Percentiles rank a stretch among this genome's conserved stretches.
Evolutionary conservation across 2,888 invertebrate genomes (phyloP).

Genomic region (Amblyjoppa fuscipennis): DNA sequence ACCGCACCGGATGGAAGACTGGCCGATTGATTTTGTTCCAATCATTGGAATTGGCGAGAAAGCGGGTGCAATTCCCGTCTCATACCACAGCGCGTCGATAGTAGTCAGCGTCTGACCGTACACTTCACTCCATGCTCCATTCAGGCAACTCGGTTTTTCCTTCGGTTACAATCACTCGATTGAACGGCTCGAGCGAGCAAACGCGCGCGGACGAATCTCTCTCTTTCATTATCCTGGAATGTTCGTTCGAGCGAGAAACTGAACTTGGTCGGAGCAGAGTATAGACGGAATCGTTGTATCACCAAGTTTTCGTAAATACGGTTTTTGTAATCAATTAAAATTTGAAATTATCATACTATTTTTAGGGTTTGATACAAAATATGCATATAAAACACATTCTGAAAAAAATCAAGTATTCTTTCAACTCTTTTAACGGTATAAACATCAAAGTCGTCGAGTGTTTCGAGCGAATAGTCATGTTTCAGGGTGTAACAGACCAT

Average conservation of each 20-base stretch:
- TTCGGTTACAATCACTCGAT: constrained; percentile 71
- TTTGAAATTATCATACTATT: too few relatives aligned
- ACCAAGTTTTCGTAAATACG: background rate
- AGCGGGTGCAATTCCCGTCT: constrained; percentile 42
- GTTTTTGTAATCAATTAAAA: too few relatives aligned
- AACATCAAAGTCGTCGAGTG: constrained; percentile 11
- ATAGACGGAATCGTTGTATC: background rate
- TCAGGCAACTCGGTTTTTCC: constrained; percentile 70
- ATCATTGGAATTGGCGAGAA: constrained; percentile 78
- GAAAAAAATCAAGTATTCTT: background rate
- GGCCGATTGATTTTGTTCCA: constrained; percentile 72
- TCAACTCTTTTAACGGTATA: background rate
- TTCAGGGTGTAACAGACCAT: constrained; percentile 20
- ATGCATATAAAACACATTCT: too few relatives aligned
- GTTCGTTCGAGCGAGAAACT: constrained; percentile 54
- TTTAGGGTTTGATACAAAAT: too few relatives aligned
- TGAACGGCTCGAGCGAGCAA: constrained; percentile 47
- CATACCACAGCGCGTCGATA: constrained; percentile 36
- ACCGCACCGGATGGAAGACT: constrained; percentile 48
- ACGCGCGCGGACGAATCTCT: background rate
- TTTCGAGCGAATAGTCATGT: constrained; percentile 42
- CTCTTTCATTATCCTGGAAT: constrained; percentile 51
- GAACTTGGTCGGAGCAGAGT: background rate
- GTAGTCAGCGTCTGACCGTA: background rate
- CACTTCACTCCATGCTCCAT: constrained; percentile 60